Evolutionary conservation across 2,797 vertebrate species (phyloP).

Genomic region (Furcifer pardalis): DNA sequence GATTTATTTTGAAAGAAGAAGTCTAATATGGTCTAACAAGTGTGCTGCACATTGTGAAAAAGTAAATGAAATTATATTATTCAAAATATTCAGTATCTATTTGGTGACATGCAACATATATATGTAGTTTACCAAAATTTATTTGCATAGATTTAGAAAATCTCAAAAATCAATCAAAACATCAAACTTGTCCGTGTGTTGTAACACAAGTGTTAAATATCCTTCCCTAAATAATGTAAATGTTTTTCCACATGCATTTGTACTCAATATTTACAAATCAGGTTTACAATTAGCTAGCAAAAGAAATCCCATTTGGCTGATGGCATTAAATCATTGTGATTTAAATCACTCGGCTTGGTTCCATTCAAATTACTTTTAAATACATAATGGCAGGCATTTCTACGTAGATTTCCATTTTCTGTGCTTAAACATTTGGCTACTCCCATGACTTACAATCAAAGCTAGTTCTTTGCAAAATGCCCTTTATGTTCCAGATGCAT

Average conservation of each 20-base stretch:
- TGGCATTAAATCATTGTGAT: conserved; percentile 15
- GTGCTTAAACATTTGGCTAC: conserved; percentile 29
- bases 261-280: not conserved
- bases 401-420: not conserved
- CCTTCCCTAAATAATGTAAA: not conserved
- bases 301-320: not conserved
- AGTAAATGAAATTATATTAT: not conserved
- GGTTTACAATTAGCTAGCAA: not conserved
- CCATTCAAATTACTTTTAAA: not conserved
- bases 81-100: not conserved
- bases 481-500: conserved; percentile 16
- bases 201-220: too few relatives aligned
- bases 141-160: not conserved
- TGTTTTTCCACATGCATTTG: not conserved
- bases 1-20: not conserved
- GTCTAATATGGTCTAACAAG: not conserved
- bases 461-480: conserved; percentile 34
- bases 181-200: not conserved
- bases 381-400: not conserved
- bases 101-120: not conserved
- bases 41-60: not conserved
- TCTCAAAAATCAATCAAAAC: not conserved
- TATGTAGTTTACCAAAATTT: not conserved
- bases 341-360: not conserved
- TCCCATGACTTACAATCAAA: conserved; percentile 36